These are phyloP conservation scores for Sula dactylatra DNA, from an alignment of 2,113 vertebrate species.

Conservation along the genomic window DNA sequence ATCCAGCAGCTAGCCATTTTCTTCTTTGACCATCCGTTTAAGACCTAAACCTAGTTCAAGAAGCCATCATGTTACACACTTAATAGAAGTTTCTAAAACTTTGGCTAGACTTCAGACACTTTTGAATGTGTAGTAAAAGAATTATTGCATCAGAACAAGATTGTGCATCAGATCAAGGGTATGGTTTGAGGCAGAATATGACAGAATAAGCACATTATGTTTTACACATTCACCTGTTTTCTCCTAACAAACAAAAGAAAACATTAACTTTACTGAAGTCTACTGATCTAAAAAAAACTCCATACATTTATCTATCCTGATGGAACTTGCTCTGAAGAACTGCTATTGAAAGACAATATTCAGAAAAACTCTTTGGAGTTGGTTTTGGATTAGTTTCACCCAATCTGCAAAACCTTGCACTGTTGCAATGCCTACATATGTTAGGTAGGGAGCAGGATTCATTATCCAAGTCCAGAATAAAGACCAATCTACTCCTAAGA, in stretches of 20 bases:
- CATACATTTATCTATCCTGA: background rate
- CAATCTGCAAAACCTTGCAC: background rate
- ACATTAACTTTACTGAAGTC: background rate
- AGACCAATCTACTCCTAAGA: background rate
- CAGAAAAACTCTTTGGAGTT: background rate
- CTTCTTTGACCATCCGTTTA: background rate
- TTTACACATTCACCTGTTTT: background rate
- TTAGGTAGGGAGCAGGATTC: background rate
- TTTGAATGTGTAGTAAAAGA: background rate
- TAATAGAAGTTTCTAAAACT: background rate
- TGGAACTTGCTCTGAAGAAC: background rate
- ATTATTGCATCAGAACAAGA: background rate
- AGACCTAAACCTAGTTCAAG: background rate
- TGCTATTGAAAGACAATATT: background rate
- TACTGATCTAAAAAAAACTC: background rate
- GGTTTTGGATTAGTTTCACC: background rate
- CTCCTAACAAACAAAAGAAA: background rate
- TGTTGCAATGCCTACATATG: background rate
- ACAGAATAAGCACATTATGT: background rate
- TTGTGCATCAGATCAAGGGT: background rate
- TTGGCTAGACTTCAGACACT: background rate
- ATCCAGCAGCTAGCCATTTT: background rate
- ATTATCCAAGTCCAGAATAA: background rate
- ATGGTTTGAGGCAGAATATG: background rate
- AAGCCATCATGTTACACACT: background rate